Percentiles rank a stretch among this genome's conserved stretches.
These are phyloP conservation scores for Mugil cephalus DNA, from an alignment of 2,113 vertebrate genomes.

Conservation along the genomic window DNA sequence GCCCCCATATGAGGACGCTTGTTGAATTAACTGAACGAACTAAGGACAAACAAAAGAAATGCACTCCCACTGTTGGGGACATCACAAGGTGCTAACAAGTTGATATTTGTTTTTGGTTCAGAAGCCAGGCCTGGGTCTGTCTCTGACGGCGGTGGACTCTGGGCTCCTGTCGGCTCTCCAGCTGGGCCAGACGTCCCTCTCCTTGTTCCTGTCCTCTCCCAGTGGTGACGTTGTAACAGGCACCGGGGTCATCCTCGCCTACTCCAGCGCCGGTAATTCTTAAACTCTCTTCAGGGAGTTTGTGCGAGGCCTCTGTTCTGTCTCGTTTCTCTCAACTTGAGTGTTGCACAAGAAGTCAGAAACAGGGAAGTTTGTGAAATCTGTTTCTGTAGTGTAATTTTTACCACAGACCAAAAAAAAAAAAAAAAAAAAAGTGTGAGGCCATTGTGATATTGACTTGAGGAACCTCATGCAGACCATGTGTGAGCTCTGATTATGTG, in stretches of 20 bases:
- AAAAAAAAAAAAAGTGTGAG: background rate
- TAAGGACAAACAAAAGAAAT: too few relatives aligned
- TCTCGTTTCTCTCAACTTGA: background rate
- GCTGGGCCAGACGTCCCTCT: constrained; percentile 80
- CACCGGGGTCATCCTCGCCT: constrained; percentile 88
- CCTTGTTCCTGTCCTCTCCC: constrained; percentile 85
- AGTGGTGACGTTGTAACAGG: constrained; percentile 75
- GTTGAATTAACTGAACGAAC: too few relatives aligned
- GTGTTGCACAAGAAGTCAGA: background rate
- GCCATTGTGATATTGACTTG: background rate
- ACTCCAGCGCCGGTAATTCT: constrained; percentile 83
- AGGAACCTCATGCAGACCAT: constrained; percentile 5
- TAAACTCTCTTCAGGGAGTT: background rate
- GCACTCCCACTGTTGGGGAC: too few relatives aligned
- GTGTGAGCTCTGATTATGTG: constrained; percentile 2
- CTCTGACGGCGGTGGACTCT: constrained; percentile 82
- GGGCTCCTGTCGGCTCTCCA: constrained; percentile 88
- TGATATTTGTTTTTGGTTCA: constrained; percentile 51
- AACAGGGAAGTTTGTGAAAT: constrained; percentile 36
- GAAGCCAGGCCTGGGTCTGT: constrained; percentile 75
- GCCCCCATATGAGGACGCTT: too few relatives aligned
- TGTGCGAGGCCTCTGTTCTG: background rate
- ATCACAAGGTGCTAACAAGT: too few relatives aligned
- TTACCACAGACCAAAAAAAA: background rate
- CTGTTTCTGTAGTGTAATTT: background rate